phyloP scores from a whole-genome alignment of 2,797 vertebrate genomes.

The Microcaecilia unicolor region DNA sequence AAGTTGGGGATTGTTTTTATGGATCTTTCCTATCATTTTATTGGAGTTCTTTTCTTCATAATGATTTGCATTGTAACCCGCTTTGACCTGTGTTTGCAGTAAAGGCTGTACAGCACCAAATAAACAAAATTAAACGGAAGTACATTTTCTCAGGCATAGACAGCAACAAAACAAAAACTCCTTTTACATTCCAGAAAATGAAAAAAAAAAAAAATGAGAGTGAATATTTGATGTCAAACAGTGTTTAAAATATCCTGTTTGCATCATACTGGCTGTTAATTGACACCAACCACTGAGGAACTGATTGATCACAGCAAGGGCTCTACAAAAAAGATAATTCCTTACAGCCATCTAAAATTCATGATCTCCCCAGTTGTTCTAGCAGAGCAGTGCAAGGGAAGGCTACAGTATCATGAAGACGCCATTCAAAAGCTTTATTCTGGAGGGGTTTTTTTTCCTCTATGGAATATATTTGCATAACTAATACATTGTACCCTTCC shows the following conservation, averaged over 20 bases:
- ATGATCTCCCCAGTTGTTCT: slow-evolving; percentile 34
- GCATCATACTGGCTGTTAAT: slow-evolving; percentile 51
- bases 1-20: no score
- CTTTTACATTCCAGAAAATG: no score
- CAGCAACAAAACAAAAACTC: no score
- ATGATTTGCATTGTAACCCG: no score
- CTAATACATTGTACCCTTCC: slow-evolving; percentile 32
- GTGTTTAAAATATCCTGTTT: slow-evolving; percentile 46
- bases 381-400: slow-evolving; percentile 22
- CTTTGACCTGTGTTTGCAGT: no score
- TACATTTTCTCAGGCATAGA: no score
- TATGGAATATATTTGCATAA: slow-evolving; percentile 36
- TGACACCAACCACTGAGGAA: slow-evolving; percentile 52
- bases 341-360: slow-evolving; percentile 42
- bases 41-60: no score
- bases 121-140: no score
- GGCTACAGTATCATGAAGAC: slow-evolving; percentile 6
- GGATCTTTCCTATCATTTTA: no score
- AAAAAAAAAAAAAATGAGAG: no score
- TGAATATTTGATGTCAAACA: slow-evolving; percentile 38
- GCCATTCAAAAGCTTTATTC: slow-evolving; percentile 38
- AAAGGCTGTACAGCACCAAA: no score
- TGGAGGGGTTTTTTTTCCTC: slow-evolving; percentile 8
- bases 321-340: slow-evolving; percentile 51
- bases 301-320: slow-evolving; percentile 56